phyloP scores from a whole-genome alignment of 2,888 invertebrate species.

The Stramonita haemastoma region DNA sequence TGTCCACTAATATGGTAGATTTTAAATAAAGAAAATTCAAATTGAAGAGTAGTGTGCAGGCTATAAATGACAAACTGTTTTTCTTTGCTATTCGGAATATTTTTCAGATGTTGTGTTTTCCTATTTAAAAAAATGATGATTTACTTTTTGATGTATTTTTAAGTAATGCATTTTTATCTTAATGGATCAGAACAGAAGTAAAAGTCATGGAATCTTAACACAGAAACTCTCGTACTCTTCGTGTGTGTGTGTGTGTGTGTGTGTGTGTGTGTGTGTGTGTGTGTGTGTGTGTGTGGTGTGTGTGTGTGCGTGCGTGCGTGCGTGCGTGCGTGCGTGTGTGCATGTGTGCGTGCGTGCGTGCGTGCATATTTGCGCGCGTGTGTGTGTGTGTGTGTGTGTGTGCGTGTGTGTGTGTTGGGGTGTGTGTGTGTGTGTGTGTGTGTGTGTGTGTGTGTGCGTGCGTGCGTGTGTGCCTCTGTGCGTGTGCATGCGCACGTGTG shows the following conservation, averaged over 20 bases:
- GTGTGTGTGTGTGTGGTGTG: not conserved
- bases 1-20: no score
- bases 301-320: not conserved
- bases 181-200: not conserved
- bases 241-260: not conserved
- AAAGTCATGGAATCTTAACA: not conserved
- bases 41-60: no score
- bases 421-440: conserved; percentile 15
- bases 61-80: no score
- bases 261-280: not conserved
- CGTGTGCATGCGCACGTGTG: not conserved
- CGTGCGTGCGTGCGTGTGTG: not conserved
- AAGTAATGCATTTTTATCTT: no score
- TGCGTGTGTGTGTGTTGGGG: conserved; percentile 21
- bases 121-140: not conserved
- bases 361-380: conserved; percentile 26
- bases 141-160: not conserved
- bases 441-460: conserved; percentile 17
- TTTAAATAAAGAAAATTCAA: no score
- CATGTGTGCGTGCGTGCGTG: conserved; percentile 18
- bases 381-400: conserved; percentile 15
- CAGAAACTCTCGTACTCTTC: not conserved
- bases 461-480: not conserved
- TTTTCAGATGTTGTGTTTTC: no score
- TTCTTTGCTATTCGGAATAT: no score